Base-by-base conservation (phyloP, 1,140 invertebrate genomes). In the Mylabris phalerata region DNA sequence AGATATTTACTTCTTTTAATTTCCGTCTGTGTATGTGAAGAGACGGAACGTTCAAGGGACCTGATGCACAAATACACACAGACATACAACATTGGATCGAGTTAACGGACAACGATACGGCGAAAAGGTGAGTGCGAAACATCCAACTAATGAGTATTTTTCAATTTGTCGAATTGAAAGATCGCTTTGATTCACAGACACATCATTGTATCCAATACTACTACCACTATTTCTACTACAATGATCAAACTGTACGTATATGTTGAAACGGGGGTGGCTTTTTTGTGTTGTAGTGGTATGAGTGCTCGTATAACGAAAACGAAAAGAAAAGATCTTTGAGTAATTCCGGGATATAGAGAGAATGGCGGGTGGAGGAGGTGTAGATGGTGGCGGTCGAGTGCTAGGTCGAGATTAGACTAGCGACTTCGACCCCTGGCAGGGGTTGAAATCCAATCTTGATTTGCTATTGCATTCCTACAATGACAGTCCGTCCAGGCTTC, bases 391-490 rank as follows among this genome's bases (percentile, higher is more conserved):
- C 45, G 61, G 56, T 62, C 65, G 66, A 69, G 69, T 71, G 69
- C 67, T 55, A 71, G 67, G 69, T 71, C 67, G 67, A 73, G 71
- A 73, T 73, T 73, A 73, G 69, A 73, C 70, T 73, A 73, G 68
- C 67, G 64, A 61, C 64, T 59, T 55, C 64, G 66, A 69, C 67
- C 69, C 63, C 63, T 59, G 52, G 57, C 54, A 61, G 66, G 68
- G 69, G 63, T 62, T 66, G 71, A 73, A 74, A 74, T 73, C 73
- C 73, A 73, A 74, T 74, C 73, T 73, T 74, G 71, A 74, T 73
- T 73, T 73, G 70, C 68, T 73, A 73, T 72, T 72, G 71, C 73
- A 74, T 74, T 74, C 73, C 71, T 60, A 71, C 71, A 72, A 74
- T 73, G 73, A 74, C 72, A 73, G 63, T 71, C 59, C 65, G 66